Evolutionary conservation across 2,888 invertebrate species (phyloP).

Genomic region (Folsomia candida): DNA sequence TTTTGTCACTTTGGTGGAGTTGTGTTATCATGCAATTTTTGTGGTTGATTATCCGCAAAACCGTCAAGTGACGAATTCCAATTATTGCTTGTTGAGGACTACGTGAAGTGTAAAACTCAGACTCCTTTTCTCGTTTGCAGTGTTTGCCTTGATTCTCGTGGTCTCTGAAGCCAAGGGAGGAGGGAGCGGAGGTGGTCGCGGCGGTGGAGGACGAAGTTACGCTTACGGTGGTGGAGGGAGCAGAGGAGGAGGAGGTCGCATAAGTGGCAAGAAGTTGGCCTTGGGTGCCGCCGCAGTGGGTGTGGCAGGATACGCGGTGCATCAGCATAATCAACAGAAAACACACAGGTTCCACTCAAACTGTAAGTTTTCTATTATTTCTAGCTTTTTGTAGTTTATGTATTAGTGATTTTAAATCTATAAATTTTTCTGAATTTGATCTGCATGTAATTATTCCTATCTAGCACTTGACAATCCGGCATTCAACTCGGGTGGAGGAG

Average conservation of each 20-base stretch:
- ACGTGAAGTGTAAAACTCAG: too few species aligned
- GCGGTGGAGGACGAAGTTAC: slow-evolving; percentile 5
- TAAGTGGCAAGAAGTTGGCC: not conserved
- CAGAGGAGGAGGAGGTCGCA: slow-evolving; percentile 23
- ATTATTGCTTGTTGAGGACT: too few species aligned
- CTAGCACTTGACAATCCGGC: slow-evolving; percentile 23
- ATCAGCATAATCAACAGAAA: slow-evolving; percentile 21
- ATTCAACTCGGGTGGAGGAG: slow-evolving; percentile 22
- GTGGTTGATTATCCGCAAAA: too few species aligned
- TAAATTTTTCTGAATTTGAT: too few species aligned
- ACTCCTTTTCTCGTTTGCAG: too few species aligned
- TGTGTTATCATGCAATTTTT: too few species aligned
- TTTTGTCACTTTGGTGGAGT: too few species aligned
- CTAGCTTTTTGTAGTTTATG: not conserved
- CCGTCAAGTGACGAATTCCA: too few species aligned
- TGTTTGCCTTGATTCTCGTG: not conserved
- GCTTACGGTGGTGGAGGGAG: slow-evolving; percentile 14
- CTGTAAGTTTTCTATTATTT: slow-evolving; percentile 14
- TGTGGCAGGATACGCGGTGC: slow-evolving; percentile 36
- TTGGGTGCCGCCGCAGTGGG: slow-evolving; percentile 24
- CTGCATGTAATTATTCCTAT: too few species aligned
- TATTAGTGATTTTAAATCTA: too few species aligned
- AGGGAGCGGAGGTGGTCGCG: slow-evolving; percentile 26
- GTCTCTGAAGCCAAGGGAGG: slow-evolving; percentile 14
- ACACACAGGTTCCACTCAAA: slow-evolving; percentile 17